A percentile compares a stretch with the other conserved stretches of the same genome.
Conservation (phyloP, 2,113 vertebrate genomes). For the Pterocles gutturalis region DNA sequence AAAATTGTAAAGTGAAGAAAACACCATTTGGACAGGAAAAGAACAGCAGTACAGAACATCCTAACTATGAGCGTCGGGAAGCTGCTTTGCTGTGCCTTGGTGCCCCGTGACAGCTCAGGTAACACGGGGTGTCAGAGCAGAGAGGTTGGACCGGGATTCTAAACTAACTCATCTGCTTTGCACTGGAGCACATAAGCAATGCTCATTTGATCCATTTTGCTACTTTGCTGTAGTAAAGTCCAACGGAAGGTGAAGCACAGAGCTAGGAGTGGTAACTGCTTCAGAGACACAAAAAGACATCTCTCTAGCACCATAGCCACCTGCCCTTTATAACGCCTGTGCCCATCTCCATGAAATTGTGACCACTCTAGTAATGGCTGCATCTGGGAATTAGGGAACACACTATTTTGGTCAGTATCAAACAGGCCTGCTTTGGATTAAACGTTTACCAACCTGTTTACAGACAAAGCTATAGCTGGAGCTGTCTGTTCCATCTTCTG, state of each 20-base stretch:
- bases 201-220: neutral
- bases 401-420: neutral
- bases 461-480: neutral
- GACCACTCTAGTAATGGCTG: neutral
- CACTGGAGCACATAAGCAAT: neutral
- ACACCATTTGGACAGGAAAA: neutral
- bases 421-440: neutral
- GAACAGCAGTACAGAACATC: neutral
- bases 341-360: neutral
- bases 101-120: neutral
- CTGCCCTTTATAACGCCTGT: rapidly evolving
- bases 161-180: neutral
- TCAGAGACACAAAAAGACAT: neutral
- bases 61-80: neutral
- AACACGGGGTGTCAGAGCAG: neutral
- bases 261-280: neutral
- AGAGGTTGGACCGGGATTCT: neutral
- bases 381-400: neutral
- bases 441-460: neutral
- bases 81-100: neutral
- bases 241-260: neutral
- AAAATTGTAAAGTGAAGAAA: conserved; percentile 3
- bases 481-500: neutral
- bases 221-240: neutral
- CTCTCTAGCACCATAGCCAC: neutral